Percentiles rank a stretch among this genome's conserved stretches.
Evolutionary conservation across 64 coral and sea anemone species (phyloP).

Genomic region (Pachyseris speciosa): DNA sequence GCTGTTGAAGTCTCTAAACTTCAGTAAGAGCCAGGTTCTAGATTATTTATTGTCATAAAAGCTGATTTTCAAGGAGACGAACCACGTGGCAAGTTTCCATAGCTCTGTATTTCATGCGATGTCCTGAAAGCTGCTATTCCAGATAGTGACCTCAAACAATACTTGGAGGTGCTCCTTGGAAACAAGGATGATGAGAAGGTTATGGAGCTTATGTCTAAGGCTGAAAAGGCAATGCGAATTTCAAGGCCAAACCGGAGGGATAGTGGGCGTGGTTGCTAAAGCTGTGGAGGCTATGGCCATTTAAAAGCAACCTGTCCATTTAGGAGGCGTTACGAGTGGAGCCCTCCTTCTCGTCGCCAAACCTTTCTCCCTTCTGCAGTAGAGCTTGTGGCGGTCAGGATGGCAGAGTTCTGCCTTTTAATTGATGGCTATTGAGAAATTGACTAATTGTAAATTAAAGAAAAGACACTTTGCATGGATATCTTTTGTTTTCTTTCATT

Average conservation of each 20-base stretch:
- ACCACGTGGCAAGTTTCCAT: conserved; percentile 3
- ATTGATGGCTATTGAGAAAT: neutral
- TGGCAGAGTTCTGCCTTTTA: neutral
- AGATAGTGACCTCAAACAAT: conserved; percentile 6
- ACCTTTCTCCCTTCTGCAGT: neutral
- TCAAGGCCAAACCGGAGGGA: conserved; percentile 2
- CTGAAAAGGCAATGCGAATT: conserved; percentile 31
- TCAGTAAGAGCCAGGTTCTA: conserved; percentile 30
- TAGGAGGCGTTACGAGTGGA: conserved; percentile 31
- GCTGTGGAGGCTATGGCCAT: conserved; percentile 17
- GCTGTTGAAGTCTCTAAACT: conserved; percentile 21
- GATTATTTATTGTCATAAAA: neutral
- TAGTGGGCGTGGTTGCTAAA: conserved; percentile 6
- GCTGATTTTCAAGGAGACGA: conserved; percentile 29
- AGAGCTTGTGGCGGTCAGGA: neutral
- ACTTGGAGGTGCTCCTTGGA: conserved; percentile 42
- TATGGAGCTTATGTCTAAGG: conserved; percentile 40
- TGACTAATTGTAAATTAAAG: neutral
- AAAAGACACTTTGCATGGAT: neutral
- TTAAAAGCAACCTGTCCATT: conserved; percentile 16
- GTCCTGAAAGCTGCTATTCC: conserved; percentile 10
- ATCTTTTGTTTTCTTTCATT: too few relatives aligned
- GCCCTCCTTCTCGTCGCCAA: neutral
- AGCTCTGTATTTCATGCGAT: conserved; percentile 40
- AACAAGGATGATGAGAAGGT: conserved; percentile 46